A percentile compares a stretch with the other conserved stretches of the same genome.
Conservation (phyloP, 2,888 invertebrate genomes). For the Drosophila buzzatii region DNA sequence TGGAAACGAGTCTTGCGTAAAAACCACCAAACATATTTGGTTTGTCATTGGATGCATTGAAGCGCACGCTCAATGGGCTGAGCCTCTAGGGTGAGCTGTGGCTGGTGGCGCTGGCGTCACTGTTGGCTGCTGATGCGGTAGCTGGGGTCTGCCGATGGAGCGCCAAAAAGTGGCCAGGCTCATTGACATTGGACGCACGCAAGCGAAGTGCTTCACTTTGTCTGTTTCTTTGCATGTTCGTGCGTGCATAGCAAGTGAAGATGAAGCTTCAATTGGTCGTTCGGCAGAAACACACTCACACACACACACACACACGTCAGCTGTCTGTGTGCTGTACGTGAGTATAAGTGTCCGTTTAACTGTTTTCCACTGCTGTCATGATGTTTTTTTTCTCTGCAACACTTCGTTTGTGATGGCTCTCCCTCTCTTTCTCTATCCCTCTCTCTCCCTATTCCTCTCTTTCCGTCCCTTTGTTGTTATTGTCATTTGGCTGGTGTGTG, state of each 20-base stretch:
- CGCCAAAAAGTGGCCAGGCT: conserved; percentile 75
- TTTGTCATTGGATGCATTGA: conserved; percentile 79
- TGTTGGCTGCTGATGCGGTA: conserved; percentile 27
- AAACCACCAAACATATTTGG: conserved; percentile 84
- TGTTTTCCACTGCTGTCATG: conserved; percentile 71
- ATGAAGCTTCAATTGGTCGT: conserved; percentile 72
- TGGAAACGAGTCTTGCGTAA: conserved; percentile 66
- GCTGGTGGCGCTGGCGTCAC: neutral
- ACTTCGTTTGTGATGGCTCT: conserved; percentile 37
- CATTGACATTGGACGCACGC: conserved; percentile 71
- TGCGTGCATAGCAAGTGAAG: conserved; percentile 62
- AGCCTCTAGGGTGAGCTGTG: neutral
- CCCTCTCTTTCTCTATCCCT: conserved; percentile 15
- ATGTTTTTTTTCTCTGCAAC: conserved; percentile 56
- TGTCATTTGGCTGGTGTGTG: conserved; percentile 45
- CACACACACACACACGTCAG: conserved; percentile 3
- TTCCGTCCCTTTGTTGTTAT: conserved; percentile 32
- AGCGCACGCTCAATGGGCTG: conserved; percentile 54
- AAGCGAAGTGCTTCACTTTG: conserved; percentile 35
- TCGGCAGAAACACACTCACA: conserved; percentile 28
- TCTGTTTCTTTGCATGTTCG: conserved; percentile 59
- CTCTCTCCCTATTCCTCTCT: conserved; percentile 16
- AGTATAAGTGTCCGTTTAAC: conserved; percentile 57
- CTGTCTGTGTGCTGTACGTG: conserved; percentile 7
- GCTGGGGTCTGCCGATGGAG: conserved; percentile 54